Base-by-base conservation (phyloP, 1,140 invertebrate genomes). In the Drosophila rufa region DNA sequence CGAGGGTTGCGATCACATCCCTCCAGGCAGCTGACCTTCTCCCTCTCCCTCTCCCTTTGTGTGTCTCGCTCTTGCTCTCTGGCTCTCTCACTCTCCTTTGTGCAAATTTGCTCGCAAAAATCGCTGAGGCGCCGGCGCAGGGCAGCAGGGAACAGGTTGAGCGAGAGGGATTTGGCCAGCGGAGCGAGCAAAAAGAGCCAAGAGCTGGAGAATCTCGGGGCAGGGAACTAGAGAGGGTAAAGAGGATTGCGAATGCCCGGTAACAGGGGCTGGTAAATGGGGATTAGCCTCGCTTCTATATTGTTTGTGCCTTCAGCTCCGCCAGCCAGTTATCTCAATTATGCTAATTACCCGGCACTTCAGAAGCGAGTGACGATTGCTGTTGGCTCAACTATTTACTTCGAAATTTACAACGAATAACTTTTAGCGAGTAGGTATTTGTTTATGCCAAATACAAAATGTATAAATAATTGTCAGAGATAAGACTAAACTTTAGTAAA, bases 1-100 rank as follows among this genome's bases (percentile, higher is more conserved):
- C 70, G 70, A 65, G 71, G 69, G 71, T 62, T 75, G 57, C 67
- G 67, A 70, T 70, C 67, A 25, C 64, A 70, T 68, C 67, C 67
- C 67, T 65, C 17, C 33, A 68, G 67, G 71, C 71, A 75, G 53
- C 73, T 66, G 61, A 78, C 67, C 69, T 73, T 59, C 55, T 59
- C 43, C 46, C 40, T 22, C 8, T 7, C 19, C n/a, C 42, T 17
- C 12, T 19, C n/a, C 11, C 17, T 22, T 25, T n/a, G 25, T 19
- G 11, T 36, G 38, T 27, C 15, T 51, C 30, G 8, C 11, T 19
- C 38, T 12, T 15, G 14, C 7, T 12, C 11, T 19, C 38, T 12
- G 15, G 11, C 8, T 36, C 61, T 22, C 9, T 36, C 11, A 17
- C 14, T 53, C n/a, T 7, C 38, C 15, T 30, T 22, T 73, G 46